phyloP scores from a whole-genome alignment of 1,140 invertebrate genomes.

The Drosophila kohkoa region DNA sequence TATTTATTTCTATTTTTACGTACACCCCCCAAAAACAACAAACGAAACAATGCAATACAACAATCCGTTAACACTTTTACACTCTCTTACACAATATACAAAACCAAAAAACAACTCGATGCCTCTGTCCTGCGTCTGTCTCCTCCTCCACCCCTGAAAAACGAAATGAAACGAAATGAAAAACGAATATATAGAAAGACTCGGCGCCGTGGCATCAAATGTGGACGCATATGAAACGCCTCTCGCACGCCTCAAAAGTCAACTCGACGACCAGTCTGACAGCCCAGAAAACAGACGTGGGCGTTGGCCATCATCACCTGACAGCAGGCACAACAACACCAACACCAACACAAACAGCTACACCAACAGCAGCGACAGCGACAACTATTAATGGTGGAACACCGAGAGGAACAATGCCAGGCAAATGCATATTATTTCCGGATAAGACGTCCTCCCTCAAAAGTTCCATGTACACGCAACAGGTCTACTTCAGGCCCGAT shows the following conservation, averaged over 20 bases:
- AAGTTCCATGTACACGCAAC: slow-evolving; percentile 78
- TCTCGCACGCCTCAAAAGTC: slow-evolving; percentile 83
- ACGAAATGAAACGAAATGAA: slow-evolving; percentile 42
- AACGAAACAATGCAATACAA: slow-evolving; percentile 35
- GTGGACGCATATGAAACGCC: slow-evolving; percentile 84
- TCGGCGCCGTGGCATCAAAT: slow-evolving; percentile 82
- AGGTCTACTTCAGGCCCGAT: slow-evolving; percentile 81
- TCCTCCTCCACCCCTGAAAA: slow-evolving; percentile 21
- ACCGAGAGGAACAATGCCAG: slow-evolving; percentile 52
- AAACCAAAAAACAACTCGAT: slow-evolving; percentile 40
- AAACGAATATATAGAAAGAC: slow-evolving; percentile 68
- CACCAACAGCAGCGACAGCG: slow-evolving; percentile 26
- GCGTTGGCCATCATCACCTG: slow-evolving; percentile 65
- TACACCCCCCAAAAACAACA: slow-evolving; percentile 46
- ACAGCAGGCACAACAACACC: slow-evolving; percentile 41
- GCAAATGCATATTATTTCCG: slow-evolving; percentile 78
- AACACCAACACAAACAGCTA: slow-evolving; percentile 17
- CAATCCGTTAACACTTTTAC: slow-evolving; percentile 15
- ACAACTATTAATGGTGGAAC: slow-evolving; percentile 34
- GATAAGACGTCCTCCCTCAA: slow-evolving; percentile 82
- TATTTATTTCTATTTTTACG: slow-evolving; percentile 78
- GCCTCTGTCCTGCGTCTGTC: slow-evolving; percentile 22
- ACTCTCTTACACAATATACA: slow-evolving; percentile 40
- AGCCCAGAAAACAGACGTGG: slow-evolving; percentile 79
- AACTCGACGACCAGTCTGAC: slow-evolving; percentile 82